Percentiles rank a stretch among this genome's conserved stretches.
These are phyloP conservation scores for Lepidochrysops patricia DNA, from an alignment of 2,888 invertebrate species.

Conservation along the genomic window DNA sequence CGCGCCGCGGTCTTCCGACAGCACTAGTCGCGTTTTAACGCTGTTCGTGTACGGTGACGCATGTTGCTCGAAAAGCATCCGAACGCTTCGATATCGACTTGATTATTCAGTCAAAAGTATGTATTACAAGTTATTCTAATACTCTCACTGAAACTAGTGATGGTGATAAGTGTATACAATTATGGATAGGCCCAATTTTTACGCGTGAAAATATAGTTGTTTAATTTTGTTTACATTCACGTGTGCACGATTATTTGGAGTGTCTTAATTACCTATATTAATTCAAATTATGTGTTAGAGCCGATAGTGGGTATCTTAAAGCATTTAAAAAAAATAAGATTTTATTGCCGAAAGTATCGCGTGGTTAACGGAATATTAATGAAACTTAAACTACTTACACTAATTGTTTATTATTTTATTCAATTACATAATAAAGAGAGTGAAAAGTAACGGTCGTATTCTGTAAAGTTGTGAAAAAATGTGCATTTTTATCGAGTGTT, in stretches of 20 bases:
- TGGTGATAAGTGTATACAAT: neutral
- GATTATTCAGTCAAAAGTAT: conserved; percentile 50
- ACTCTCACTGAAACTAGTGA: neutral
- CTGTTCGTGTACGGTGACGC: conserved; percentile 38
- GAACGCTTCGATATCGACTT: conserved; percentile 59
- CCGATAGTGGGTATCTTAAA: neutral
- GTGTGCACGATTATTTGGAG: neutral
- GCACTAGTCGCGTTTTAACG: conserved; percentile 60
- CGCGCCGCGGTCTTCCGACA: conserved; percentile 47
- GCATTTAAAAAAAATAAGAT: neutral
- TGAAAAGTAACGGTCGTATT: conserved; percentile 17
- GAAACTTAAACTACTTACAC: no score
- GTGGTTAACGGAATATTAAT: neutral
- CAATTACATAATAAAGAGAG: neutral
- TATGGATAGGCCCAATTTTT: neutral
- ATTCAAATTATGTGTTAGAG: neutral
- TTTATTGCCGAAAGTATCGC: neutral
- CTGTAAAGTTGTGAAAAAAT: conserved; percentile 22
- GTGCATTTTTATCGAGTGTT: conserved; percentile 52
- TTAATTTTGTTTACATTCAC: conserved; percentile 13
- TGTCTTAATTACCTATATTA: neutral
- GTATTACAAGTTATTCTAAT: conserved; percentile 32
- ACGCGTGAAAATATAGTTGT: neutral
- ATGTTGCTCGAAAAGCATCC: conserved; percentile 35
- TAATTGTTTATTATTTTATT: neutral